Evolutionary conservation across 2,113 vertebrate species (phyloP), one percentile per base, ranked within the genome.

Genomic region (Fulmarus glacialis): DNA sequence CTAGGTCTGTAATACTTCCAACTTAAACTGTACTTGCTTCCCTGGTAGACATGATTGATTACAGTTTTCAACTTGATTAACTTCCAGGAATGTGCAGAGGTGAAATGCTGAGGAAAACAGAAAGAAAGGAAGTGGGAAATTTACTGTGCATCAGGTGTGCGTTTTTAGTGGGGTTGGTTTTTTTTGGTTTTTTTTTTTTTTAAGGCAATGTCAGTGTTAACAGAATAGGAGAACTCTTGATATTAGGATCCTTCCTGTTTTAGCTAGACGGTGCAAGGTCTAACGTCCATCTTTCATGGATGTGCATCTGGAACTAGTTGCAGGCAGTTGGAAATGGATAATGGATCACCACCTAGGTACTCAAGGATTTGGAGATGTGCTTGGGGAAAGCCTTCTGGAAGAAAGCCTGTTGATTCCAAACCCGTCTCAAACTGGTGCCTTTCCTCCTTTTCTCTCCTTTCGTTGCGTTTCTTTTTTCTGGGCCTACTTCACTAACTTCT

Each of bases 51-150:
- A 14, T 96, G 95, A 97, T 95, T 92, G 87, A 97, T 96, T 89
- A 52, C 47, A 58, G n/a, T 79, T 97, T 96, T 96, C 79, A 96
- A 82, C 80, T 96, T 97, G 96, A 96, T 93, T 97, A 93, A 95
- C 78, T 93, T 95, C 72, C 55, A 96, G 93, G 96, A 98, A 98
- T 97, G 89, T 12, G 10, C 34, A 84, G 73, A 91, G 17, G 80
- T 86, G 36, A 92, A 96, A 80, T 52, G 55, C 58, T 93, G 79
- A 95, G 71, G 62, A 90, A 94, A 90, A 84, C 34, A 60, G 84
- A 84, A 92, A 32, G 64, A 94, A 92, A 80, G 62, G 62, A 97
- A 92, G 27, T 56, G 48, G 80, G 70, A 88, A 90, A 84, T 89
- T 29, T 80, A 59, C 40, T 79, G 71, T 79, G 26, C 23, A 26